Evolutionary conservation across 2,888 invertebrate species (phyloP).

Genomic region (Hyles lineata): DNA sequence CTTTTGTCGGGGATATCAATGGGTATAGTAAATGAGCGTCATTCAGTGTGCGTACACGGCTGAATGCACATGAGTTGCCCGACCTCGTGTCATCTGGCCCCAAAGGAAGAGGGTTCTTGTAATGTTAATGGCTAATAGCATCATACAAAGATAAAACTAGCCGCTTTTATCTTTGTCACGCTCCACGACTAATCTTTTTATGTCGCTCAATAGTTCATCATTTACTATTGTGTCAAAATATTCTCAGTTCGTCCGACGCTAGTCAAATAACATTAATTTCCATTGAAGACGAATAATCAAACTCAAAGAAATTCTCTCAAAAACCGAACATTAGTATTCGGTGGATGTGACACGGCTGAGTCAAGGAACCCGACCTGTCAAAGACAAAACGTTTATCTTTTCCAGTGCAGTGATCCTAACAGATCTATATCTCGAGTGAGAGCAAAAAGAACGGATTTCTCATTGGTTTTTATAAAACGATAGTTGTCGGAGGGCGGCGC

Average conservation of each 20-base stretch:
- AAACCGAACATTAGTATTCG: conserved; percentile 62
- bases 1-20: conserved; percentile 19
- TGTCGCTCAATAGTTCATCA: conserved; percentile 40
- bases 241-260: conserved; percentile 36
- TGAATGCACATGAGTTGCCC: conserved; percentile 75
- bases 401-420: conserved; percentile 58
- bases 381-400: conserved; percentile 62
- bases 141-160: conserved; percentile 62
- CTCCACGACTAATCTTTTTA: conserved; percentile 56
- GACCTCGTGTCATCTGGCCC: conserved; percentile 73
- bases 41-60: conserved; percentile 52
- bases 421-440: conserved; percentile 64
- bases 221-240: conserved; percentile 40
- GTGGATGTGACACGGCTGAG: conserved; percentile 44
- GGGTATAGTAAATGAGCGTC: conserved; percentile 42
- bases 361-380: conserved; percentile 58
- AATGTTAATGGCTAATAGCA: conserved; percentile 68
- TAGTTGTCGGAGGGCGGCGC: conserved; percentile 48
- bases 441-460: conserved; percentile 62
- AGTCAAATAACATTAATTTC: conserved; percentile 47
- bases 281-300: conserved; percentile 53
- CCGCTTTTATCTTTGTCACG: conserved; percentile 75
- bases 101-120: conserved; percentile 75
- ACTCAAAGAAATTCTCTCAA: conserved; percentile 43
- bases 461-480: conserved; percentile 57